These are phyloP conservation scores for Diploscapter pachys DNA, from an alignment of 1,140 invertebrate species.

Conservation along the genomic window DNA sequence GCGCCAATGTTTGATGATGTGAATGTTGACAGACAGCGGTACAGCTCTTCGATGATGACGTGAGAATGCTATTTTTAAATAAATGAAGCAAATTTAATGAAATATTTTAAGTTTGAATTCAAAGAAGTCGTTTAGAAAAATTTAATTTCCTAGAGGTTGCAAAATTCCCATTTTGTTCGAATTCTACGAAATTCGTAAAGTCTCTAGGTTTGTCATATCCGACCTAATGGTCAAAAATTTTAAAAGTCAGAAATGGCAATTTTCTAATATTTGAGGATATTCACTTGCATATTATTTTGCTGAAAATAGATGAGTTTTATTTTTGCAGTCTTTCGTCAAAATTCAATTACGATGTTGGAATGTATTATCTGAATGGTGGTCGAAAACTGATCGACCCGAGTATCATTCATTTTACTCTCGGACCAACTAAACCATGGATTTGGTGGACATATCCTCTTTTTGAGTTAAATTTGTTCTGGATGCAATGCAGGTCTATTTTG, in stretches of 20 bases:
- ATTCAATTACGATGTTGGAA: constrained; percentile 48
- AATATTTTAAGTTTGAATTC: too few relatives aligned
- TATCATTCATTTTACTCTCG: constrained; percentile 47
- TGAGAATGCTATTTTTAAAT: not conserved
- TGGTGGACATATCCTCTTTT: constrained; percentile 47
- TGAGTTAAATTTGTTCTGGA: constrained; percentile 44
- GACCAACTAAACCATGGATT: constrained; percentile 43
- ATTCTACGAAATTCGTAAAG: too few relatives aligned
- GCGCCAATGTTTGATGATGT: constrained; percentile 45
- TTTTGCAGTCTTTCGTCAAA: constrained; percentile 33
- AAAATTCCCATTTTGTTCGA: too few relatives aligned
- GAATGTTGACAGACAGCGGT: not conserved
- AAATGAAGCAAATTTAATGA: too few relatives aligned
- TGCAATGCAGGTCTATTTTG: constrained; percentile 1
- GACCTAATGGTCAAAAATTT: too few relatives aligned
- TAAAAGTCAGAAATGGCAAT: too few relatives aligned
- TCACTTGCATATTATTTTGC: too few relatives aligned
- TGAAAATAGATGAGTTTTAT: not conserved
- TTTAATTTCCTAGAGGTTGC: too few relatives aligned
- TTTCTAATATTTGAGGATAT: too few relatives aligned
- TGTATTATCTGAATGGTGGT: constrained; percentile 46
- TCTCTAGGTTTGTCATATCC: too few relatives aligned
- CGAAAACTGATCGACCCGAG: constrained; percentile 36
- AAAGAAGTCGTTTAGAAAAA: too few relatives aligned
- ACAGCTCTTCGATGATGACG: constrained; percentile 24